These are phyloP conservation scores for Stichopus chloronotus DNA, from an alignment of 35 echinoderm and acorn worm genomes.

Conservation along the genomic window DNA sequence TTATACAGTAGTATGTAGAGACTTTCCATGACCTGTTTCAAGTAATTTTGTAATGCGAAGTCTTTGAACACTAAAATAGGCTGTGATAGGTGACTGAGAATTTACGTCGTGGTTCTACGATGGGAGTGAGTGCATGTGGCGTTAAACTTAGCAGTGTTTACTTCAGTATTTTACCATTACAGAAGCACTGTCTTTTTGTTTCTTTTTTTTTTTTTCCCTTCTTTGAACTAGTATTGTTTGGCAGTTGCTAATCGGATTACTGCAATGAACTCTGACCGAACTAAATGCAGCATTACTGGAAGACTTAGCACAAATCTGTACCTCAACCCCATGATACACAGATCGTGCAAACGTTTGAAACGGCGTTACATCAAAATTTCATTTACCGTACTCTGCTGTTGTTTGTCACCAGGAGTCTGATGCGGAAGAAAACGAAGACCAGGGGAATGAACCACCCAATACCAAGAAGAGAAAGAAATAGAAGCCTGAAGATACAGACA, in stretches of 20 bases:
- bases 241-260: not conserved
- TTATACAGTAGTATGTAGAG: no score
- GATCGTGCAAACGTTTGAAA: not conserved
- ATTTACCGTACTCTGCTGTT: not conserved
- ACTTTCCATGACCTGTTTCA: no score
- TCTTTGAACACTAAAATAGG: no score
- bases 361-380: not conserved
- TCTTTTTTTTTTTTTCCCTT: not conserved
- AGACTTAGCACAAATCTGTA: not conserved
- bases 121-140: no score
- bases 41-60: no score
- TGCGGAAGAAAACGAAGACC: not conserved
- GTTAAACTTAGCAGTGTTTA: no score
- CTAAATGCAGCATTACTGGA: not conserved
- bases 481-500: not conserved
- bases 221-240: not conserved
- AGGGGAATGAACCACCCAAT: not conserved
- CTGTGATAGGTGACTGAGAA: no score
- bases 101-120: no score
- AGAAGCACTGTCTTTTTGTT: no score
- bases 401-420: not conserved
- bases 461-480: slow-evolving; percentile 28
- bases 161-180: no score
- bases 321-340: not conserved
- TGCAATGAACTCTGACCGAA: no score